Percentiles rank a stretch among this genome's conserved stretches.
phyloP scores from a whole-genome alignment of 2,888 invertebrate species.

The Agriopis aurantiaria region DNA sequence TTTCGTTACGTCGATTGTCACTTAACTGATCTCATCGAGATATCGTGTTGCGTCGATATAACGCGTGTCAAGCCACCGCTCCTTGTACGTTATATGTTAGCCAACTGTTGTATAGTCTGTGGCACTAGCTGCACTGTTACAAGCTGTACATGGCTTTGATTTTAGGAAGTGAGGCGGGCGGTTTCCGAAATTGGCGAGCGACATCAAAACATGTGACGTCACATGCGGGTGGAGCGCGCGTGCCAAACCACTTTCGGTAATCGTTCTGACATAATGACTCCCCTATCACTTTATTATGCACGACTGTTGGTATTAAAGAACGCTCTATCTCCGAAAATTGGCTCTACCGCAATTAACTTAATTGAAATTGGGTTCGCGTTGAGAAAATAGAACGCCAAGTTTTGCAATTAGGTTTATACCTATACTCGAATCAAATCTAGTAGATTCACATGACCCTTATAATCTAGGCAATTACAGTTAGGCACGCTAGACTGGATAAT shows the following conservation, averaged over 20 bases:
- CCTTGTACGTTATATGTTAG: constrained; percentile 23
- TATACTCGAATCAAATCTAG: constrained; percentile 35
- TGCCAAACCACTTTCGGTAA: constrained; percentile 74
- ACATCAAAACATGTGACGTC: constrained; percentile 61
- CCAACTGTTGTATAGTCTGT: constrained; percentile 18
- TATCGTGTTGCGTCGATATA: constrained; percentile 37
- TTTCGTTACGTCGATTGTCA: constrained; percentile 38
- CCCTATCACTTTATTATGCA: constrained; percentile 64
- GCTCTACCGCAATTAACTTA: constrained; percentile 38
- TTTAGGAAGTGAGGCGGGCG: constrained; percentile 56
- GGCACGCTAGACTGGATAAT: constrained; percentile 21
- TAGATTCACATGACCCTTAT: constrained; percentile 35
- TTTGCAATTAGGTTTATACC: constrained; percentile 38
- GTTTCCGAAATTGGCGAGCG: constrained; percentile 51
- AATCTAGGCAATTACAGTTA: constrained; percentile 30
- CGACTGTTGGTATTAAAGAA: constrained; percentile 43
- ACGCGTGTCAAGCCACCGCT: constrained; percentile 30
- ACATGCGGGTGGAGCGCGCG: constrained; percentile 72
- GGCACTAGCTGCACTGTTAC: constrained; percentile 34
- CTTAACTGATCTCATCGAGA: constrained; percentile 41
- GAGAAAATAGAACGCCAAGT: constrained; percentile 34
- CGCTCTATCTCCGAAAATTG: constrained; percentile 38
- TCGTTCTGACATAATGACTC: constrained; percentile 69
- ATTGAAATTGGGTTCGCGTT: constrained; percentile 41
- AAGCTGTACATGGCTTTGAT: constrained; percentile 61